phyloP scores from a whole-genome alignment of 2,888 invertebrate species.

The Ptilodon capucinus region DNA sequence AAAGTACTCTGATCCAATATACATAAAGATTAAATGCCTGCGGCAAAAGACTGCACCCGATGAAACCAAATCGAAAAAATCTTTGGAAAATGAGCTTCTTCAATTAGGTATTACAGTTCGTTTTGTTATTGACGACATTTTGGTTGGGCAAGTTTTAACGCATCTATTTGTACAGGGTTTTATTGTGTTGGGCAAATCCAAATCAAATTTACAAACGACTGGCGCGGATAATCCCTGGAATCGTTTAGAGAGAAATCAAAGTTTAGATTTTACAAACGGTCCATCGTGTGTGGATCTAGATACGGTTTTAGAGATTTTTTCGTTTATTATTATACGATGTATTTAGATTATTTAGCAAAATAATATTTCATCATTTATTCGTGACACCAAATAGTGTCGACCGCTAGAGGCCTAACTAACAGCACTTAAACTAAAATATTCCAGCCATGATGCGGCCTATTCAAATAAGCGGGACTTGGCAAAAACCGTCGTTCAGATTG shows the following conservation, averaged over 20 bases:
- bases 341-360: neutral
- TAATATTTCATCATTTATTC: neutral
- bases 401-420: conserved; percentile 15
- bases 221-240: conserved; percentile 45
- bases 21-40: too few relatives aligned
- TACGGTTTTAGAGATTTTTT: too few relatives aligned
- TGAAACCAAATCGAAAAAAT: too few relatives aligned
- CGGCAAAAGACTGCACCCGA: too few relatives aligned
- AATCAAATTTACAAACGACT: conserved; percentile 48
- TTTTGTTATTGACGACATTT: too few relatives aligned
- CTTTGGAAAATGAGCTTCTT: too few relatives aligned
- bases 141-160: too few relatives aligned
- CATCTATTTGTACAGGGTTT: too few relatives aligned
- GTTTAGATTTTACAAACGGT: conserved; percentile 39
- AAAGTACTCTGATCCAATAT: too few relatives aligned
- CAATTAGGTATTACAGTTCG: too few relatives aligned
- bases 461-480: conserved; percentile 48
- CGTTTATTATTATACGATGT: too few relatives aligned
- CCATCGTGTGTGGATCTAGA: conserved; percentile 34
- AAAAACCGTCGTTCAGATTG: conserved; percentile 59
- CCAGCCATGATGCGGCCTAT: conserved; percentile 40
- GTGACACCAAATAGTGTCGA: neutral
- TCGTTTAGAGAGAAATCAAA: conserved; percentile 46
- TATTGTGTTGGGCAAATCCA: conserved; percentile 31
- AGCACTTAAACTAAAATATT: conserved; percentile 33